Evolutionary conservation across 1,140 invertebrate genomes (phyloP).

Genomic region (Mactra quadrangularis): DNA sequence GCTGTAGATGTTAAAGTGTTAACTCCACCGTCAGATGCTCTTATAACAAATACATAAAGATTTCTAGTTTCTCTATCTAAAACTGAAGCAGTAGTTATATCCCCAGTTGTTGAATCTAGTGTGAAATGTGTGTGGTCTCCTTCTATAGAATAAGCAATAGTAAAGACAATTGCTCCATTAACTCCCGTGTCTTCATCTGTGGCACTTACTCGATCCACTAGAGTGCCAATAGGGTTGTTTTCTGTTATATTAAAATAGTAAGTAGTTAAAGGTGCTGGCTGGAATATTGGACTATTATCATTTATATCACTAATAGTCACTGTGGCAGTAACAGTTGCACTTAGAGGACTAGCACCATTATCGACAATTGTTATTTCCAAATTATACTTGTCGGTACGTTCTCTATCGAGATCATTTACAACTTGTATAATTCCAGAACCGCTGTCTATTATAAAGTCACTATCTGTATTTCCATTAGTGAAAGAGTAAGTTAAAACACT

Average conservation of each 20-base stretch:
- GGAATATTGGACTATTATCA: conserved; percentile 71
- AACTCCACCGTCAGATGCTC: conserved; percentile 67
- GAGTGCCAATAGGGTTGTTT: conserved; percentile 42
- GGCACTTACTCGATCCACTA: conserved; percentile 55
- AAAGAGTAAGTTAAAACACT: conserved; percentile 68
- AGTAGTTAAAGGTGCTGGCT: conserved; percentile 21
- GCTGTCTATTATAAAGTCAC: conserved; percentile 67
- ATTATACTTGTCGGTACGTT: conserved; percentile 60
- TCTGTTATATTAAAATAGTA: conserved; percentile 64
- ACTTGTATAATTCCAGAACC: conserved; percentile 71
- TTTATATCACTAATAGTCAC: conserved; percentile 72
- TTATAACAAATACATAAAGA: conserved; percentile 64
- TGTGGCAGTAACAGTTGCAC: conserved; percentile 56
- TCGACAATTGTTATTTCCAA: conserved; percentile 68
- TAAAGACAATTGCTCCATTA: conserved; percentile 65
- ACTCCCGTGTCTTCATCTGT: conserved; percentile 66
- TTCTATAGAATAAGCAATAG: conserved; percentile 59
- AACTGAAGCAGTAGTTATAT: conserved; percentile 61
- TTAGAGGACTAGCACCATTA: conserved; percentile 57
- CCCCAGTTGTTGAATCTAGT: conserved; percentile 60
- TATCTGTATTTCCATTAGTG: conserved; percentile 64
- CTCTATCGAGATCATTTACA: conserved; percentile 66
- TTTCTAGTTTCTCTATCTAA: conserved; percentile 68
- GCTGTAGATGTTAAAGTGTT: conserved; percentile 52
- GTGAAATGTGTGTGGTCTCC: conserved; percentile 62